Evolutionary conservation across 2,888 invertebrate genomes (phyloP), one percentile per base, ranked within the genome.

Genomic region (Arctia plantaginis): DNA sequence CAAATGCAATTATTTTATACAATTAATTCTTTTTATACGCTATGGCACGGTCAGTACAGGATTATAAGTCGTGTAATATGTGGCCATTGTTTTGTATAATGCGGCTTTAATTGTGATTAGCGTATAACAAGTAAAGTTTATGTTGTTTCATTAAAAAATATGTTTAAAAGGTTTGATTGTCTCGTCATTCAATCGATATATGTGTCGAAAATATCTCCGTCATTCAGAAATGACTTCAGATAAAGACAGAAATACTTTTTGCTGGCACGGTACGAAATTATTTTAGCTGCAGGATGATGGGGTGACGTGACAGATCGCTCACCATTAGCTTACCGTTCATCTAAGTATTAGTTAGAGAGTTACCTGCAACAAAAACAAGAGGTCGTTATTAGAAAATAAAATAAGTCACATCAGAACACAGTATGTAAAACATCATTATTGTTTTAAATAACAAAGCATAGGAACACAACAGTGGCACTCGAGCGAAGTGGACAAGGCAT

Each of bases 351-450:
- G 76, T 69, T 55, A 39, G 69, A 80, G 69, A 77, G 76, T 85
- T 89, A 87, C 88, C 87, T 88, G 88, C 30, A 88, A 88, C 73
- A 81, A 82, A 82, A 82, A 84, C 77, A 81, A 84, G 75, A 79
- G 73, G 77, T 75, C 27, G 72, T 80, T 81, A 79, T 78, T 77
- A 80, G 78, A 78, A 78, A 80, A 80, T 72, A 39, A 71, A 78
- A 73, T 79, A 77, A 79, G 65, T 72, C 77, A 74, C 75, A 78
- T 77, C 69, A 77, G 66, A 71, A 72, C 23, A 66, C 12, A 69
- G 76, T 78, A 71, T 71, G 66, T 67, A 76, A 79, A 69, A 55
- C 64, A 74, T 73, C 55, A 62, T 33, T 77, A 78, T 84, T 84
- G 78, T 86, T 73, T 78, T 55, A 74, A 70, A 75, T 59, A 81